phyloP scores from a whole-genome alignment of 2,113 vertebrate species.

The Lampris incognitus region DNA sequence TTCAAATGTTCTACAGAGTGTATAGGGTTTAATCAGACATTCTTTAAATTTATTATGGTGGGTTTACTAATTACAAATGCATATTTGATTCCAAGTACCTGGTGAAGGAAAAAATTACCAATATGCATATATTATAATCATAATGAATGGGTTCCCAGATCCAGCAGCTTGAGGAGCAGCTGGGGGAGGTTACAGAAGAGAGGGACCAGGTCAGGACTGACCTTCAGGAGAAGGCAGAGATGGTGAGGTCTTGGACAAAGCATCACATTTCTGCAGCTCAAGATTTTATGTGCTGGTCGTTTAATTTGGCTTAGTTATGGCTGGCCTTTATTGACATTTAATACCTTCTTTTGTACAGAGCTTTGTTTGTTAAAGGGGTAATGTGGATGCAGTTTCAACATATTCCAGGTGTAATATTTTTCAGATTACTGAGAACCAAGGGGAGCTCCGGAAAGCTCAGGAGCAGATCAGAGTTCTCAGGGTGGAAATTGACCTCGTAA shows the following conservation, averaged over 20 bases:
- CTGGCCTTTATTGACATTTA: too few relatives aligned
- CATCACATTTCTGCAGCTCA: too few relatives aligned
- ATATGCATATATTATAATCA: background rate
- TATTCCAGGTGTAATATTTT: background rate
- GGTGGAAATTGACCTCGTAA: slow-evolving; percentile 8
- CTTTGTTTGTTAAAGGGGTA: background rate
- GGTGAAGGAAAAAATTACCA: background rate
- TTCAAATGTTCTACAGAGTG: too few relatives aligned
- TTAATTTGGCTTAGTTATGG: too few relatives aligned
- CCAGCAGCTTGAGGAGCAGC: slow-evolving; percentile 62
- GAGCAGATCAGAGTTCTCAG: slow-evolving; percentile 38
- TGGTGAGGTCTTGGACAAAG: slow-evolving; percentile 36
- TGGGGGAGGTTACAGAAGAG: slow-evolving; percentile 54
- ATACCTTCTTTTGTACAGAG: background rate
- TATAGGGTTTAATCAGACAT: too few relatives aligned
- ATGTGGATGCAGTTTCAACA: too few relatives aligned
- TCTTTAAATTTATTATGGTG: too few relatives aligned
- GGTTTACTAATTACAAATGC: too few relatives aligned
- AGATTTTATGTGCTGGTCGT: too few relatives aligned
- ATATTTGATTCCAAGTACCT: too few relatives aligned
- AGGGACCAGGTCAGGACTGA: slow-evolving; percentile 66
- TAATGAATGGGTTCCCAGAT: slow-evolving; percentile 33
- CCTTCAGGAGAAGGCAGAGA: slow-evolving; percentile 67
- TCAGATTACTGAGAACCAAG: slow-evolving; percentile 66
- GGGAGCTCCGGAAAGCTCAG: slow-evolving; percentile 47